Base-by-base conservation (phyloP, 64 coral and sea anemone genomes). In the Dendrophyllia cribrosa region DNA sequence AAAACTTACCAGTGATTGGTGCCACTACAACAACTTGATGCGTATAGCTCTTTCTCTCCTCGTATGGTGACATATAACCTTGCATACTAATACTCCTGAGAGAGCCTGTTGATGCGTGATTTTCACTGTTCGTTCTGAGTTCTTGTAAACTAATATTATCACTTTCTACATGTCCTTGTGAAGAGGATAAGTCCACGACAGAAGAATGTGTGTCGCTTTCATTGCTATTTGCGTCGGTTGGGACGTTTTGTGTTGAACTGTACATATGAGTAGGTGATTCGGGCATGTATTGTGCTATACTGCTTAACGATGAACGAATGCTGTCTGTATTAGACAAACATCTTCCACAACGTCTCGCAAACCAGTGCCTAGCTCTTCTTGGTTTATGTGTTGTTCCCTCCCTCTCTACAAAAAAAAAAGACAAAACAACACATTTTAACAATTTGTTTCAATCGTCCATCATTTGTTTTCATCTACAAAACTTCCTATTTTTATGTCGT, bases 1-100 rank as follows among this genome's bases (percentile, higher is more conserved):
- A 55, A 63, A 2, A 21, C 51, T 10, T 74, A 96, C 95, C 91
- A 86, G 86, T 93, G 16, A 96, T 52, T 67, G 95, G 95, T 3
- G 95, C 95, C 10, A 96, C 95, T 6, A 96, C 95, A 26, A 96
- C 95, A 23, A 96, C 84, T 87, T 96, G 95, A 55, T 93, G 95
- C 2, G 95, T 93, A 56, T 96, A 96, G 60, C 60, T 67, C 20
- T 68, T 84, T 68, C 61, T 68, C 17, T 84, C 80, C n/a, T 84
- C 80, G n/a, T 84, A 84, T 68, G 80, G 80, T 47, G 80, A 84
- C 60, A 84, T 67, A 50, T 51, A 68, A n/a, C 80, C 80, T 84
- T 84, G 61, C 17, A 65, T 17, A 23, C 45, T 84, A n/a, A 51
- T 12, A 67, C 80, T 68, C n/a, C 62, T 84, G 17, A 84, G 43